phyloP scores from a whole-genome alignment of 2,113 vertebrate species.

The Grammomys surdaster region DNA sequence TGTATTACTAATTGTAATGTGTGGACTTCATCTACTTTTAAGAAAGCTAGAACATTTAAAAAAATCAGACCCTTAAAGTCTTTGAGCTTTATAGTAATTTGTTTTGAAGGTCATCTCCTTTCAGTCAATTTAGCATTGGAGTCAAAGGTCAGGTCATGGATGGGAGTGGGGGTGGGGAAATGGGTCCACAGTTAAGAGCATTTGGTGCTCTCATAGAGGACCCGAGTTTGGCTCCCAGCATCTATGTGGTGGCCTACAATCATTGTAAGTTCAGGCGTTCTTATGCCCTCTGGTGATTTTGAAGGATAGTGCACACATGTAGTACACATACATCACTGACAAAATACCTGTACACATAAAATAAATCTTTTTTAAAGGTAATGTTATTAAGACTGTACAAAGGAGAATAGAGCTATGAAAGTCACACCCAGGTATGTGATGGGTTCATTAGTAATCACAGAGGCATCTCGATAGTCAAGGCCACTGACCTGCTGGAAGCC shows the following conservation, averaged over 20 bases:
- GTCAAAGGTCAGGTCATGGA: neutral
- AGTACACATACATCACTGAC: neutral
- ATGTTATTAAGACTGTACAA: neutral
- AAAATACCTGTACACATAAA: neutral
- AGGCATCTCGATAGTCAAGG: neutral
- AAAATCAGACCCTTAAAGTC: neutral
- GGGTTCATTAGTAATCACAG: neutral
- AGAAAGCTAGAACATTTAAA: neutral
- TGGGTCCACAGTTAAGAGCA: neutral
- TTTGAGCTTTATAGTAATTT: conserved; percentile 1
- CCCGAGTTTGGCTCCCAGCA: neutral
- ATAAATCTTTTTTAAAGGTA: neutral
- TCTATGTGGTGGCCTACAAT: neutral
- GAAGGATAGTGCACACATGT: neutral
- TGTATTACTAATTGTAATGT: conserved; percentile 23
- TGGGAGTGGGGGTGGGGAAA: neutral
- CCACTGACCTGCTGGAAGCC: neutral
- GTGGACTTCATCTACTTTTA: neutral
- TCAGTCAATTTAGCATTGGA: neutral
- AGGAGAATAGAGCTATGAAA: conserved; percentile 21
- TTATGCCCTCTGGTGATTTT: neutral
- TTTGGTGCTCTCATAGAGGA: neutral
- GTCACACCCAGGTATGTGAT: neutral
- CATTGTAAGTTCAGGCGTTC: neutral
- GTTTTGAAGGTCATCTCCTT: conserved; percentile 2